Evolutionary conservation across 2,113 vertebrate genomes (phyloP).

Genomic region (Kryptolebias marmoratus): DNA sequence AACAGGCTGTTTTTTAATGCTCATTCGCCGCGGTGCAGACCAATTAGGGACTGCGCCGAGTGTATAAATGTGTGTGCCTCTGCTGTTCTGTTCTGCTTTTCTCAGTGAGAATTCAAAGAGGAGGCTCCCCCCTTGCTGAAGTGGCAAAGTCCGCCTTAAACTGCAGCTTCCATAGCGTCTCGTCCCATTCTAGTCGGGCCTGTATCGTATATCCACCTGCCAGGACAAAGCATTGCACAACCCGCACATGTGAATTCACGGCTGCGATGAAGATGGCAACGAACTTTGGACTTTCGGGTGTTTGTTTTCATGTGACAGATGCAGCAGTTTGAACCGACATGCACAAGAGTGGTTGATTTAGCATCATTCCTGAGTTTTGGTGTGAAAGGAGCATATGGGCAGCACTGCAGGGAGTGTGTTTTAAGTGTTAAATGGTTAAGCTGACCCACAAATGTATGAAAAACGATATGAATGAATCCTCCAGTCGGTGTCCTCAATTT

Average conservation of each 20-base stretch:
- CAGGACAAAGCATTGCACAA: constrained; percentile 36
- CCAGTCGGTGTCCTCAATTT: constrained; percentile 32
- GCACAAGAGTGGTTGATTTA: constrained; percentile 6
- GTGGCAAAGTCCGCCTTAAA: constrained; percentile 61
- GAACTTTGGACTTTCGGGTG: background rate
- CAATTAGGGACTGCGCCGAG: constrained; percentile 41
- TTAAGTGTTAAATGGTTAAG: background rate
- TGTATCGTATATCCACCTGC: constrained; percentile 55
- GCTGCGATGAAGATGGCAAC: background rate
- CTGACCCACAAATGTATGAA: constrained; percentile 54
- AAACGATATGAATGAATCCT: constrained; percentile 34
- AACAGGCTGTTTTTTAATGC: constrained; percentile 14
- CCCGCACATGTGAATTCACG: background rate
- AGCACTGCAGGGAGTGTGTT: background rate
- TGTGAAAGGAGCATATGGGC: background rate
- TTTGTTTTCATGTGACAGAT: background rate
- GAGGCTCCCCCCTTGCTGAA: constrained; percentile 53
- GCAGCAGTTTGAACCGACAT: background rate
- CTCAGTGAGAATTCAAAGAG: constrained; percentile 35
- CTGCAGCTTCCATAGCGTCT: constrained; percentile 47
- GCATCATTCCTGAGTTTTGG: background rate
- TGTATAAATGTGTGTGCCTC: constrained; percentile 15
- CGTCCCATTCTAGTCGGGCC: constrained; percentile 40
- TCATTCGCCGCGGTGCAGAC: constrained; percentile 47
- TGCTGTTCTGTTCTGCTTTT: constrained; percentile 27